Conservation (phyloP, 2,113 vertebrate species). For the Jacana jacana region DNA sequence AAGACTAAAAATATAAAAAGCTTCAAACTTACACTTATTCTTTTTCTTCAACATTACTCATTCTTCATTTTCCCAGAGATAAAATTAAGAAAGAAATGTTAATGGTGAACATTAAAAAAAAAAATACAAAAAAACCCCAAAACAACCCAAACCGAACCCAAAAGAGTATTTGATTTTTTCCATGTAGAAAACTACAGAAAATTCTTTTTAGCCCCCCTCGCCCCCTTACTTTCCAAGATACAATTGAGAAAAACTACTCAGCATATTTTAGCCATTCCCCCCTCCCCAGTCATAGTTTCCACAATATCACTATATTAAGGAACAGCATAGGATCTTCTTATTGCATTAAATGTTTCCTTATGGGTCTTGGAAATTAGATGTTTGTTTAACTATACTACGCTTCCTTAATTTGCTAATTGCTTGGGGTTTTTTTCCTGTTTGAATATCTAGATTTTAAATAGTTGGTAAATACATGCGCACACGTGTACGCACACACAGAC, state of each 20-base stretch:
- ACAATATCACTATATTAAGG: background rate
- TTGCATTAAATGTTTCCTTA: background rate
- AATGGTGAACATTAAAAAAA: background rate
- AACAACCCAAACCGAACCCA: background rate
- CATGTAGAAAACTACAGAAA: background rate
- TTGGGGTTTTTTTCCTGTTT: background rate
- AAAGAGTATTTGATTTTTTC: background rate
- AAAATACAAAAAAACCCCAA: too few relatives aligned
- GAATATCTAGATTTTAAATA: background rate
- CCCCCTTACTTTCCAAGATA: background rate
- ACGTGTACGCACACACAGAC: background rate
- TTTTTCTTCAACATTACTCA: background rate
- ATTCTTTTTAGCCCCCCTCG: background rate
- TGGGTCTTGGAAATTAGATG: background rate
- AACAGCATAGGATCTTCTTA: background rate
- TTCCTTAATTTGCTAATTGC: slow-evolving; percentile 2
- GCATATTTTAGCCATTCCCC: background rate
- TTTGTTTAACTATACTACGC: background rate
- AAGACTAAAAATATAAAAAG: background rate
- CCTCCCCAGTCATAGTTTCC: background rate
- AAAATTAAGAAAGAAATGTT: background rate
- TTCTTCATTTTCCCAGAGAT: background rate
- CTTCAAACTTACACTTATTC: background rate
- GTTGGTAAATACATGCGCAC: background rate
- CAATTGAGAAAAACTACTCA: accelerated